Percentiles rank a stretch among this genome's conserved stretches.
Conservation (phyloP, 2,888 invertebrate species). For the Leptinotarsa haldemani region DNA sequence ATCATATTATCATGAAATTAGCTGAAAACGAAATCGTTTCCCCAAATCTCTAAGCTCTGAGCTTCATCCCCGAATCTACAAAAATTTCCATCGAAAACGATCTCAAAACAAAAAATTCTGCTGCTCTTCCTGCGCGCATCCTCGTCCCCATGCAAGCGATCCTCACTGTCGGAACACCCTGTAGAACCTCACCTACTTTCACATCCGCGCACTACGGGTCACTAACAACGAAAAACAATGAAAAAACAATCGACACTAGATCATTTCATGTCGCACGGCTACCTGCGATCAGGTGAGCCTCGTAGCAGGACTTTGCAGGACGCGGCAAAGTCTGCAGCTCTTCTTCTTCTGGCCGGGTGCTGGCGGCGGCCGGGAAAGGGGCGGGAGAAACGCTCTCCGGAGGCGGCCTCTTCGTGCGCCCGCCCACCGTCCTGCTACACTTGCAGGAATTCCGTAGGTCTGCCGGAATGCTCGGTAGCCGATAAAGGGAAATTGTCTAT, state of each 20-base stretch:
- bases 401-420: conserved; percentile 45
- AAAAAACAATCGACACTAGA: conserved; percentile 7
- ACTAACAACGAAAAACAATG: conserved; percentile 18
- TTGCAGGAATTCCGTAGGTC: conserved; percentile 49
- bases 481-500: conserved; percentile 13
- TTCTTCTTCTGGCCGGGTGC: conserved; percentile 35
- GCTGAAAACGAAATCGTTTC: too few relatives aligned
- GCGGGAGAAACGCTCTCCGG: conserved; percentile 46
- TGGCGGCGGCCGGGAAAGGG: conserved; percentile 45
- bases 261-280: conserved; percentile 23
- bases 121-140: not conserved
- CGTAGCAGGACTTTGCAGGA: conserved; percentile 21
- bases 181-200: conserved; percentile 18
- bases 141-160: not conserved
- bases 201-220: conserved; percentile 18
- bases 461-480: conserved; percentile 10
- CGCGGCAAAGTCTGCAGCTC: conserved; percentile 28
- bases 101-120: not conserved
- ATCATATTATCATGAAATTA: too few relatives aligned
- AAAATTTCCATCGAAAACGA: not conserved
- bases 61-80: too few relatives aligned
- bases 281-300: conserved; percentile 23
- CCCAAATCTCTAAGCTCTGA: too few relatives aligned
- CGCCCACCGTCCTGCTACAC: conserved; percentile 54
- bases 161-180: not conserved